A percentile compares a stretch with the other conserved stretches of the same genome.
phyloP scores from a whole-genome alignment of 1,140 invertebrate genomes.

The Aphelinus atriplicis region DNA sequence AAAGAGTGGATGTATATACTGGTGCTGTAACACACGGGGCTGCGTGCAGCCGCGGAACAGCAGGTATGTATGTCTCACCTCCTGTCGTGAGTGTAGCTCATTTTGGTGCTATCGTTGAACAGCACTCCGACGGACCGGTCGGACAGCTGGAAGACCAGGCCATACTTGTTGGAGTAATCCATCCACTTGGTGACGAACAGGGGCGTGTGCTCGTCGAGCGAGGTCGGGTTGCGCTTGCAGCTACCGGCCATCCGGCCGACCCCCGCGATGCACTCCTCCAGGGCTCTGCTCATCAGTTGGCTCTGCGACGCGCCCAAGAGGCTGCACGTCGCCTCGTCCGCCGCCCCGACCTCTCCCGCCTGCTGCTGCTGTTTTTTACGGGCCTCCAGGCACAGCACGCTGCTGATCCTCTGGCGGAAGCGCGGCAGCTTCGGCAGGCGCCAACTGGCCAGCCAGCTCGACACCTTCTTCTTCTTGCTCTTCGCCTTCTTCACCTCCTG shows the following conservation, averaged over 20 bases:
- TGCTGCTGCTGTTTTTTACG: constrained; percentile 48
- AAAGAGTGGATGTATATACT: background rate
- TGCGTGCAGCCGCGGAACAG: too few species aligned
- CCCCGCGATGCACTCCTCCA: constrained; percentile 52
- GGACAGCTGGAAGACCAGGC: constrained; percentile 77
- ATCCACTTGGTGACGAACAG: constrained; percentile 81
- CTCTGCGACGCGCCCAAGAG: constrained; percentile 39
- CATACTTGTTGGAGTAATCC: constrained; percentile 81
- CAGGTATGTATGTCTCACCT: constrained; percentile 58
- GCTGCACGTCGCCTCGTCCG: background rate
- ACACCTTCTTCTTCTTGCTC: constrained; percentile 51
- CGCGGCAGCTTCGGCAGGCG: constrained; percentile 53
- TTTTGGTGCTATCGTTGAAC: constrained; percentile 76
- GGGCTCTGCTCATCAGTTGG: constrained; percentile 52
- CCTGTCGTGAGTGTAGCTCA: constrained; percentile 71
- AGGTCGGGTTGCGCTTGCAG: constrained; percentile 56
- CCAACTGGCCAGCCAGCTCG: constrained; percentile 54
- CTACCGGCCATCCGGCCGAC: constrained; percentile 27
- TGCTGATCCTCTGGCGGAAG: constrained; percentile 59
- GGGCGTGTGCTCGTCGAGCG: constrained; percentile 65
- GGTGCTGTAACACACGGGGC: too few species aligned
- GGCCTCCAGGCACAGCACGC: constrained; percentile 59
- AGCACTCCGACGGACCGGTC: constrained; percentile 76
- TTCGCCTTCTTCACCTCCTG: constrained; percentile 22
- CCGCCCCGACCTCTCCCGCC: background rate